These are phyloP conservation scores for Phalacrocorax carbo DNA, from an alignment of 2,113 vertebrate species.

Conservation along the genomic window DNA sequence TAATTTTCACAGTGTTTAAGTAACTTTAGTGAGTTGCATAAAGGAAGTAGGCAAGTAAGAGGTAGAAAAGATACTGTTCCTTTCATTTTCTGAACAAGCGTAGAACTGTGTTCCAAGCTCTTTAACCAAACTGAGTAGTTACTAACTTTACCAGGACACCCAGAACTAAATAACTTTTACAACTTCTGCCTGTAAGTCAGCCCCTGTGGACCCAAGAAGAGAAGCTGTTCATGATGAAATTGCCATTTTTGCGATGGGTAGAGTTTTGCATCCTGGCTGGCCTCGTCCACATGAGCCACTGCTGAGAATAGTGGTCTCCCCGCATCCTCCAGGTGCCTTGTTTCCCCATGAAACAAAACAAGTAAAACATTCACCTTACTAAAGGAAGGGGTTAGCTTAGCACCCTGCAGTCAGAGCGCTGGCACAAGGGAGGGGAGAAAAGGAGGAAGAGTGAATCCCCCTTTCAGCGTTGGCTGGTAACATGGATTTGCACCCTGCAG, in stretches of 20 bases:
- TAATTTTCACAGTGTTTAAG: not conserved
- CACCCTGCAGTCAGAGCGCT: not conserved
- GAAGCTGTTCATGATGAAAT: not conserved
- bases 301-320: not conserved
- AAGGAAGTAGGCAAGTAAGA: not conserved
- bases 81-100: not conserved
- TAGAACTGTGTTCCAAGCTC: not conserved
- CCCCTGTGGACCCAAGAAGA: not conserved
- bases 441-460: not conserved
- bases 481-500: not conserved
- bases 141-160: not conserved
- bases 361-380: not conserved
- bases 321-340: not conserved
- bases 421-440: not conserved
- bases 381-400: not conserved
- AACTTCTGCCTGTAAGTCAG: not conserved
- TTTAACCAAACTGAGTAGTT: not conserved
- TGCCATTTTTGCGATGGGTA: not conserved
- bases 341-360: not conserved
- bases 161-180: not conserved
- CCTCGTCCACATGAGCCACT: not conserved
- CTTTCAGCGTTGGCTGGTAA: not conserved
- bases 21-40: not conserved
- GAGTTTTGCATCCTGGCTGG: not conserved
- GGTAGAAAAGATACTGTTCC: not conserved